Evolutionary conservation across 2,113 vertebrate genomes (phyloP), one percentile per base, ranked within the genome.

Genomic region (Numenius arquata): DNA sequence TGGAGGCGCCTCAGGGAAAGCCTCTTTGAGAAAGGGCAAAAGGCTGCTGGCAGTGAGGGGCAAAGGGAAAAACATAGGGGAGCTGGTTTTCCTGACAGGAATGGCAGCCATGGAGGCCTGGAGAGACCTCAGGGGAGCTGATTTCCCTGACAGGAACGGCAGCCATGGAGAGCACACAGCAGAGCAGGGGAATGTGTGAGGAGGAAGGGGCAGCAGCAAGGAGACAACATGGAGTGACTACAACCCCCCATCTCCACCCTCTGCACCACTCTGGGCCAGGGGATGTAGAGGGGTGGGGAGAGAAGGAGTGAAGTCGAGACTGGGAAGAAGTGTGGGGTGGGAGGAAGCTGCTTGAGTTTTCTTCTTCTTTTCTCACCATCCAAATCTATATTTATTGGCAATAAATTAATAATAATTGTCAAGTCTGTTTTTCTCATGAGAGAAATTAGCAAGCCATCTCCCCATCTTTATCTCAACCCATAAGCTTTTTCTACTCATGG

Each of bases 181-280:
- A 43, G 47, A 40, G 32, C 70, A 13, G 40, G 9, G 11, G 32
- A 43, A 9, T 0, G 2, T 2, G 12, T 19, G 47, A 55, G 75
- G 58, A 36, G 15, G n/a, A 41, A 19, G 34, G 27, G 15, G n/a
- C 1, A 1, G 50, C 25, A 43, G 53, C 2, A 23, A 36, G 43
- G 16, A 38, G 6, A 15, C 5, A 0, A 7, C 10, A 20, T 0
- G 19, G 53, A n/a, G 8, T 0, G 62, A 30, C 8, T 38, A 14
- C 29, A 12, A 25, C 15, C 13, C 11, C n/a, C 19, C 47, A 15
- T 3, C 3, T 27, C 23, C 55, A 22, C 2, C 3, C 15, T 11
- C 71, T 17, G 34, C 5, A 0, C 47, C 1, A 2, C 45, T 5
- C 1, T 2, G 15, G 38, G 45, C 25, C 1, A 0, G 15, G 11